Base-by-base conservation (phyloP, 1,140 invertebrate genomes). In the Hypsibius dujardini region DNA sequence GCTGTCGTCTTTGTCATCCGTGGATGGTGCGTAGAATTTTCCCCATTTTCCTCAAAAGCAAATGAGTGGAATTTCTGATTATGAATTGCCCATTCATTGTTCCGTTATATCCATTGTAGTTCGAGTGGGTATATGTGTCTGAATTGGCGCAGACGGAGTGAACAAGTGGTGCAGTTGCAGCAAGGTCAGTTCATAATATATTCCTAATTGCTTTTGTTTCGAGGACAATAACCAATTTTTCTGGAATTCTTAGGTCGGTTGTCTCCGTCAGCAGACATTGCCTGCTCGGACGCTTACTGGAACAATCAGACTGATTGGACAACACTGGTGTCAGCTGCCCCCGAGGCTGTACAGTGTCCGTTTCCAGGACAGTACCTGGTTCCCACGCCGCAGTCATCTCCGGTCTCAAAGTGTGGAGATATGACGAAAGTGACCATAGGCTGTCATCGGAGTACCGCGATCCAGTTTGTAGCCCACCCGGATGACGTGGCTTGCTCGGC, bases 391-490 rank as follows among this genome's bases (percentile, higher is more conserved):
- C 62, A 45, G 42, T 3, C 12, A 15, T 15, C 3, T 45, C 12
- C 12, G 12, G 62, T 42, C 42, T 45, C 12, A 45, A 12, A 42
- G 12, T 67, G 62, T 45, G 42, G 62, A 12, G 12, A 67, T 12
- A 67, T 67, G 62, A 67, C 62, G 12, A 67, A 67, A 45, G 62
- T 67, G 12, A 67, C 62, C 62, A 67, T 67, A 12, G 62, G 62
- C 12, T 67, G 62, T 42, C 12, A 67, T 3, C 62, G 62, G 12
- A 12, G 45, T 67, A 15, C 62, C 12, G 62, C 42, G 12, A 42
- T 67, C 12, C 62, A 67, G 62, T 15, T 67, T 12, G 12, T 15
- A 45, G 42, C 62, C 3, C 62, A 67, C 42, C 42, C 62, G 62
- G 62, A 15, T 12, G 42, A 12, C 42, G 42, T 7, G 12, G 62